Percentiles rank a stretch among this genome's conserved stretches.
Conservation (phyloP, 2,113 vertebrate species). For the Malurus alboscapulatus region DNA sequence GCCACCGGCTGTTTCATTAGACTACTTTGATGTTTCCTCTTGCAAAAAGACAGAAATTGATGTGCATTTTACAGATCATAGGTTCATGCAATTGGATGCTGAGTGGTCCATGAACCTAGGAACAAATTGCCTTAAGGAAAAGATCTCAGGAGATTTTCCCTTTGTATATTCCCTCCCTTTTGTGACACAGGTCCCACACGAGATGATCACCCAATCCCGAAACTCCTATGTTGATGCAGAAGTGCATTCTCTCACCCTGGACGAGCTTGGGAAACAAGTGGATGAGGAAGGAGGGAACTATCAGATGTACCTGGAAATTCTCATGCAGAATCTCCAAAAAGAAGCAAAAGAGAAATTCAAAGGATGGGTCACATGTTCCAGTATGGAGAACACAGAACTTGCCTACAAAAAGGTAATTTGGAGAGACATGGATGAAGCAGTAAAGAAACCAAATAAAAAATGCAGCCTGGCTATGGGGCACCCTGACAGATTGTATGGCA, state of each 20-base stretch:
- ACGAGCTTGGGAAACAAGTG: constrained; percentile 85
- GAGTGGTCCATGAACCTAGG: background rate
- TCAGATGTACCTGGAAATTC: constrained; percentile 82
- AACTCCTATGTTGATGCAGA: constrained; percentile 91
- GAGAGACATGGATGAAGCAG: background rate
- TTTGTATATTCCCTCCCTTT: background rate
- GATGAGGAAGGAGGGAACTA: constrained; percentile 85
- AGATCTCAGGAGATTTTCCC: background rate
- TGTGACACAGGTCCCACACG: constrained; percentile 85
- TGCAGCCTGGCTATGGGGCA: background rate
- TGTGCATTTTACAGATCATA: background rate
- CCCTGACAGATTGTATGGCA: background rate
- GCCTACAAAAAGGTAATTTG: constrained; percentile 89
- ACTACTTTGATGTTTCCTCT: background rate
- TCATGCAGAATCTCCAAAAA: constrained; percentile 87
- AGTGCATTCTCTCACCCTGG: constrained; percentile 84
- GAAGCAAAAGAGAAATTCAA: constrained; percentile 94
- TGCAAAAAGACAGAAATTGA: background rate
- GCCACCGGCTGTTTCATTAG: background rate
- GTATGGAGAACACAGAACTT: constrained; percentile 87
- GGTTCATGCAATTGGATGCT: background rate
- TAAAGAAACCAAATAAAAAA: constrained; percentile 5
- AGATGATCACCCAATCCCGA: constrained; percentile 90
- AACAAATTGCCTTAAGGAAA: background rate
- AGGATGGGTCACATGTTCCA: constrained; percentile 89